Percentiles rank a stretch among this genome's conserved stretches.
Evolutionary conservation across 1,140 invertebrate species (phyloP).

Genomic region (Drosophila pseudoobscura): DNA sequence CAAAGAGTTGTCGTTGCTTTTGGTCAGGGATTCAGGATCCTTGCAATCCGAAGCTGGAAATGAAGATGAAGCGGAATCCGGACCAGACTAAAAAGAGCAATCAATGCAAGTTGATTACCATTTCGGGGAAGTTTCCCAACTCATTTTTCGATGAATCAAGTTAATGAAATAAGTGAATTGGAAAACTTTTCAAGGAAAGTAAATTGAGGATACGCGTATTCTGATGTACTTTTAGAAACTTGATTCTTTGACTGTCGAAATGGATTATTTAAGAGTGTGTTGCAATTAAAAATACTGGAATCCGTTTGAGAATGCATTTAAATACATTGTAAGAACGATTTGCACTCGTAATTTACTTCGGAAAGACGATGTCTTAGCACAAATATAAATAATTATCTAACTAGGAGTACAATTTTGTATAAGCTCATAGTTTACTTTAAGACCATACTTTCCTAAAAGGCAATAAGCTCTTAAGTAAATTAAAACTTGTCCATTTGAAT

Average conservation of each 20-base stretch:
- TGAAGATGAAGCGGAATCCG: constrained; percentile 3
- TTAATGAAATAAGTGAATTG: constrained; percentile 55
- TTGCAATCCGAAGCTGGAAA: constrained; percentile 24
- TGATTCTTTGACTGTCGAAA: constrained; percentile 18
- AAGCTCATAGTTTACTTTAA: no score
- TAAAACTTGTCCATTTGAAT: no score
- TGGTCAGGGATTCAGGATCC: constrained; percentile 27
- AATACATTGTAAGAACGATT: neutral
- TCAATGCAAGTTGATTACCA: constrained; percentile 49
- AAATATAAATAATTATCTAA: neutral
- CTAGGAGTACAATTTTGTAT: no score
- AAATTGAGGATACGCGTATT: constrained; percentile 19
- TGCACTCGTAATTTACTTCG: neutral
- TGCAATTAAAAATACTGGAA: constrained; percentile 1
- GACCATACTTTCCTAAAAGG: no score
- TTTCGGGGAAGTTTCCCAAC: constrained; percentile 27
- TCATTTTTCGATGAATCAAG: constrained; percentile 34
- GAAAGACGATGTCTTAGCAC: neutral
- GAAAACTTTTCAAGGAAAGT: constrained; percentile 39
- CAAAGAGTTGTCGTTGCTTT: constrained; percentile 45
- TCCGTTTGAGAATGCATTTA: no score
- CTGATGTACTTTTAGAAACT: constrained; percentile 3
- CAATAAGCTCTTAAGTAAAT: no score
- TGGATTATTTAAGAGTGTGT: neutral
- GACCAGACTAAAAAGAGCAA: constrained; percentile 14